Evolutionary conservation across 2,888 invertebrate species (phyloP).

Genomic region (Metopia argyrocephala): DNA sequence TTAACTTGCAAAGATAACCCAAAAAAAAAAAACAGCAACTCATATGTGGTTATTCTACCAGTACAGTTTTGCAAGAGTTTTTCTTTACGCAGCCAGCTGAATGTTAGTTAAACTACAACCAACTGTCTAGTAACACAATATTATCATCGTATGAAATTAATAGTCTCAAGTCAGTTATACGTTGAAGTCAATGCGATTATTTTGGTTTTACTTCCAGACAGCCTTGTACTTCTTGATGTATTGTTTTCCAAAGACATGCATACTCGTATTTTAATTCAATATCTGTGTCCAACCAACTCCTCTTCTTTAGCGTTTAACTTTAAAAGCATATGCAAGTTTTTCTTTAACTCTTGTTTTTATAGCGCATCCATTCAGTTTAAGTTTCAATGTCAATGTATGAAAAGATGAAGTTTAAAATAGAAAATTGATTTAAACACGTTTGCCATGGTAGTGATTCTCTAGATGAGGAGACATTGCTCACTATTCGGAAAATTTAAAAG

Average conservation of each 20-base stretch:
- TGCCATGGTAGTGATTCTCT: not conserved
- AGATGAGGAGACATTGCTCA: not conserved
- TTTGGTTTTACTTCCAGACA: not conserved
- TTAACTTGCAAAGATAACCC: not conserved
- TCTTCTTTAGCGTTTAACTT: conserved; percentile 4
- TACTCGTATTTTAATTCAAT: not conserved
- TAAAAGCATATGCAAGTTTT: conserved; percentile 7
- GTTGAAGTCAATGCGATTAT: not conserved
- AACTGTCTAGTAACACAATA: not conserved
- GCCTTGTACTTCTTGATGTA: conserved; percentile 3
- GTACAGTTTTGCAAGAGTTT: not conserved
- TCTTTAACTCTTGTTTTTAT: not conserved
- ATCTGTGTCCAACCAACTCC: not conserved
- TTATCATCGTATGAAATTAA: not conserved
- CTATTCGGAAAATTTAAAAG: conserved; percentile 19
- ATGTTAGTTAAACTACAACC: not conserved
- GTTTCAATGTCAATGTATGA: conserved; percentile 30
- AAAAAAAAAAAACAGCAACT: not conserved
- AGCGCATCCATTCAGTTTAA: conserved; percentile 20
- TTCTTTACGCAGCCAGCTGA: not conserved
- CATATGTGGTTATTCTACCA: not conserved
- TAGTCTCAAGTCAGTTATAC: too few relatives aligned
- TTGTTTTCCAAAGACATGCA: not conserved
- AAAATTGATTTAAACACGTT: conserved; percentile 52
- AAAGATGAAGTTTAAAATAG: conserved; percentile 15